phyloP scores from a whole-genome alignment of 2,888 invertebrate species.

The Heliconius ethilla region DNA sequence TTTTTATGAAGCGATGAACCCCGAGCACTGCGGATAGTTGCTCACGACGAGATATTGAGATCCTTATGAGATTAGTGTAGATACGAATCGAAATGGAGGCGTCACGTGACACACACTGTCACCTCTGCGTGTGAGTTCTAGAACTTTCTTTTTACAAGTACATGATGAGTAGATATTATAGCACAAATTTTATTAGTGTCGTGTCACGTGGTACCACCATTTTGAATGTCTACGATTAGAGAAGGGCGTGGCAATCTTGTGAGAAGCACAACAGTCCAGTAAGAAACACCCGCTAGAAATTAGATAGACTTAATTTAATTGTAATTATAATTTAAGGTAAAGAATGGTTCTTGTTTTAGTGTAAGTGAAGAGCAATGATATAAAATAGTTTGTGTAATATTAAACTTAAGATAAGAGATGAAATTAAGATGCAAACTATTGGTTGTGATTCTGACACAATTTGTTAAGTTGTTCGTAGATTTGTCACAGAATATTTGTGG shows the following conservation, averaged over 20 bases:
- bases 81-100: constrained; percentile 11
- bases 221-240: constrained; percentile 32
- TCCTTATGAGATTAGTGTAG: constrained; percentile 52
- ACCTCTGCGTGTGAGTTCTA: constrained; percentile 7
- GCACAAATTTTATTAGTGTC: constrained; percentile 32
- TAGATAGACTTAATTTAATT: constrained; percentile 80
- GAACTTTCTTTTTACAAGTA: constrained; percentile 25
- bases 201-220: constrained; percentile 18
- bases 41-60: constrained; percentile 39
- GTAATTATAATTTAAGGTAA: constrained; percentile 79
- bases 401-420: constrained; percentile 69
- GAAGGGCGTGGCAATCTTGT: constrained; percentile 58
- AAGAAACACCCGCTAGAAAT: constrained; percentile 77
- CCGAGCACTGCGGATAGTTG: constrained; percentile 50
- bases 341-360: constrained; percentile 81
- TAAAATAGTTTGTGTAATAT: constrained; percentile 82
- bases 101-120: constrained; percentile 7
- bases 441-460: constrained; percentile 82
- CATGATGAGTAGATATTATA: constrained; percentile 29
- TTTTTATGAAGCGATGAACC: constrained; percentile 66
- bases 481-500: constrained; percentile 69
- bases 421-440: constrained; percentile 82
- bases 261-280: constrained; percentile 73
- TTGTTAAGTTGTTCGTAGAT: constrained; percentile 80
- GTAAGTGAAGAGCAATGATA: constrained; percentile 81